Evolutionary conservation across 2,888 invertebrate species (phyloP).

Genomic region (Tetropium fuscum): DNA sequence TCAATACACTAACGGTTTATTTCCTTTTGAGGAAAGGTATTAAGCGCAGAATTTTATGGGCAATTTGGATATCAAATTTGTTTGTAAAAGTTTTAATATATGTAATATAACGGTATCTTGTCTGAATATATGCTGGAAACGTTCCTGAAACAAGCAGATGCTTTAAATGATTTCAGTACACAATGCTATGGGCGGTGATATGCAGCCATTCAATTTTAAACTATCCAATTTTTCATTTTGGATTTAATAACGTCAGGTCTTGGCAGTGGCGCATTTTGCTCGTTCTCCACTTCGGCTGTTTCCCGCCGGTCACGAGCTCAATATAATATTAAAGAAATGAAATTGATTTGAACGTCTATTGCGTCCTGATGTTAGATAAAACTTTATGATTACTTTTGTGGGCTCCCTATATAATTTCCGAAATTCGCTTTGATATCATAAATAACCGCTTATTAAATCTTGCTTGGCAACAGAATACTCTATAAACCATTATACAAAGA

Average conservation of each 20-base stretch:
- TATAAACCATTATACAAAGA: not conserved
- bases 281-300: constrained; percentile 37
- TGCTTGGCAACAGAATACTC: constrained; percentile 3
- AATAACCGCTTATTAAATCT: constrained; percentile 27
- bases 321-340: constrained; percentile 65
- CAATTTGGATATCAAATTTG: too few species aligned
- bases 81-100: constrained; percentile 36
- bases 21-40: too few species aligned
- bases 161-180: constrained; percentile 58
- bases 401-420: constrained; percentile 39
- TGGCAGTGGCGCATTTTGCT: constrained; percentile 45
- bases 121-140: constrained; percentile 44
- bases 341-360: constrained; percentile 60
- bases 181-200: constrained; percentile 57
- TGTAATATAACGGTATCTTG: constrained; percentile 38
- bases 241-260: constrained; percentile 66
- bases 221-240: constrained; percentile 67
- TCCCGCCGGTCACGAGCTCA: constrained; percentile 62
- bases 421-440: constrained; percentile 23
- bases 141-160: constrained; percentile 54
- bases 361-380: constrained; percentile 57
- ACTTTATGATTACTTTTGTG: constrained; percentile 63
- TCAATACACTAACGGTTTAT: too few species aligned
- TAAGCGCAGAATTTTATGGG: too few species aligned
- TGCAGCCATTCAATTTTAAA: constrained; percentile 65